Percentiles rank a stretch among this genome's conserved stretches.
Evolutionary conservation across 2,113 vertebrate genomes (phyloP).

Genomic region (Clarias magur): DNA sequence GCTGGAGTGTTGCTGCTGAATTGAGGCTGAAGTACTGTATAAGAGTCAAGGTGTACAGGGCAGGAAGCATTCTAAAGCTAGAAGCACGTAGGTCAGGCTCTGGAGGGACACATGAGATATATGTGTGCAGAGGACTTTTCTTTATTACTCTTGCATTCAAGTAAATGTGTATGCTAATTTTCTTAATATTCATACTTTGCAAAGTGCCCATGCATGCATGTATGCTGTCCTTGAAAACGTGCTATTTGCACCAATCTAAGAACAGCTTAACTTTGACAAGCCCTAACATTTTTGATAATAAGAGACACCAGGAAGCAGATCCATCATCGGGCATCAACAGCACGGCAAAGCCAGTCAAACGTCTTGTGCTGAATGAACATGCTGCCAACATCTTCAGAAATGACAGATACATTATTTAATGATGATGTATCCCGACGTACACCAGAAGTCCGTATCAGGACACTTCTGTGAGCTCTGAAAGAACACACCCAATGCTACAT

Average conservation of each 20-base stretch:
- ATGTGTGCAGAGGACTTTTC: constrained; percentile 1
- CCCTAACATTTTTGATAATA: not conserved
- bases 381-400: not conserved
- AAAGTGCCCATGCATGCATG: not conserved
- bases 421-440: not conserved
- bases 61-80: not conserved
- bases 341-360: not conserved
- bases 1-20: constrained; percentile 1
- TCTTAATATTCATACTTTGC: not conserved
- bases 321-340: constrained; percentile 3
- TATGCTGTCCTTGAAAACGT: not conserved
- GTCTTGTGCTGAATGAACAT: not conserved
- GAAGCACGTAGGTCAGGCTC: not conserved
- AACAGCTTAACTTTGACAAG: not conserved
- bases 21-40: not conserved
- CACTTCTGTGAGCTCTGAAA: not conserved
- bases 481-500: not conserved
- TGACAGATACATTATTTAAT: not conserved
- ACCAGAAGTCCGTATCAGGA: not conserved
- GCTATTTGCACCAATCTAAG: constrained; percentile 4
- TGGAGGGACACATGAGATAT: not conserved
- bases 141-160: not conserved
- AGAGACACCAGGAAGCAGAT: not conserved
- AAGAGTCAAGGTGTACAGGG: not conserved
- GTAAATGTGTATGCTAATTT: not conserved